Evolutionary conservation across 2,797 vertebrate genomes (phyloP).

Genomic region (Sebastes hopkinsi): DNA sequence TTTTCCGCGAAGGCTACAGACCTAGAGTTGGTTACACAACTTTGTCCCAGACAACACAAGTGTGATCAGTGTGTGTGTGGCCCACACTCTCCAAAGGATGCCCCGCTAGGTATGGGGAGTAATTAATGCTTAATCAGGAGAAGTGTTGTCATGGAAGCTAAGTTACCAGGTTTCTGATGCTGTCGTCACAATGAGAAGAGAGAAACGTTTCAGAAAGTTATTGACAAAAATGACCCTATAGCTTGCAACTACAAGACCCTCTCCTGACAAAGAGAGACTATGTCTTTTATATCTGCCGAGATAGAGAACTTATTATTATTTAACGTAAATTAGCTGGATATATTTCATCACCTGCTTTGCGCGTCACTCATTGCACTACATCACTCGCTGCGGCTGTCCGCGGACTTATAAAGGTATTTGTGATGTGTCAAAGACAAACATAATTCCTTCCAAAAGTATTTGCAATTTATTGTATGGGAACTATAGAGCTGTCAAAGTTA

Average conservation of each 20-base stretch:
- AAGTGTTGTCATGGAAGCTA: background rate
- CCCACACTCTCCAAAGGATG: conserved; percentile 3
- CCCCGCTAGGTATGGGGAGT: background rate
- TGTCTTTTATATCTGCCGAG: background rate
- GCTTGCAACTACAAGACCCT: background rate
- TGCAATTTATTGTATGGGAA: too few species aligned
- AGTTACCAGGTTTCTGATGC: background rate
- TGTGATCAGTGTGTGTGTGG: conserved; percentile 17
- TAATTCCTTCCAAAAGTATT: too few species aligned
- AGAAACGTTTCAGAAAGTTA: background rate
- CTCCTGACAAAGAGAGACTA: background rate
- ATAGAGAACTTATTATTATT: background rate
- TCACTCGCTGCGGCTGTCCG: too few species aligned
- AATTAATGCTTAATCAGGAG: conserved; percentile 12
- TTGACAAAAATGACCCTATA: background rate
- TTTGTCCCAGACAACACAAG: background rate
- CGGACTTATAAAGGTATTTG: too few species aligned
- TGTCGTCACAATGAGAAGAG: background rate
- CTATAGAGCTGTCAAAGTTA: too few species aligned
- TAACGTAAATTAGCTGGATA: too few species aligned
- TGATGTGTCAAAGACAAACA: too few species aligned
- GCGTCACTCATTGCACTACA: too few species aligned
- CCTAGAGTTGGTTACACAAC: conserved; percentile 40
- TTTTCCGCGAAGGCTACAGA: conserved; percentile 31
- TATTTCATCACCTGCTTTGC: too few species aligned